These are phyloP conservation scores for Drosophila serrata DNA, from an alignment of 1,140 invertebrate genomes.

Conservation along the genomic window DNA sequence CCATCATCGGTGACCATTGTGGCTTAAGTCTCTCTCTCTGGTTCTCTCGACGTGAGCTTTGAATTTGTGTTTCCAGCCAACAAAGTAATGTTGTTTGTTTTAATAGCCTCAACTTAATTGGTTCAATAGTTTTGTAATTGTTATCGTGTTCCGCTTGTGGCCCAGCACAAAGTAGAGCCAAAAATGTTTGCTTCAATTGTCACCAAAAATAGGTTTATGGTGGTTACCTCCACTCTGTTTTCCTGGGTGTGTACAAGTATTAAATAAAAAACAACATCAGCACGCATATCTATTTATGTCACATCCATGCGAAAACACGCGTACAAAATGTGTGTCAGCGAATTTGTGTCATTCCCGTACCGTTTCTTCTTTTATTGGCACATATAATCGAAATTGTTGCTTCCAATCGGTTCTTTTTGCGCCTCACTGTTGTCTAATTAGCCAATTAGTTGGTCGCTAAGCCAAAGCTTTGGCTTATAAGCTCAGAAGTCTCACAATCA, in stretches of 20 bases:
- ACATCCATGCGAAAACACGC: conserved; percentile 25
- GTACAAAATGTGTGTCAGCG: conserved; percentile 19
- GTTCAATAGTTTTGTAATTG: conserved; percentile 81
- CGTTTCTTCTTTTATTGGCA: conserved; percentile 23
- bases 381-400: conserved; percentile 46
- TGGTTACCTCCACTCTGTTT: conserved; percentile 29
- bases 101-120: conserved; percentile 73
- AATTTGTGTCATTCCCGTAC: conserved; percentile 22
- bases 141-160: conserved; percentile 51
- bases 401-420: conserved; percentile 32
- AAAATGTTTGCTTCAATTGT: conserved; percentile 60
- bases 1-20: conserved; percentile 55
- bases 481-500: conserved; percentile 20
- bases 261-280: conserved; percentile 6
- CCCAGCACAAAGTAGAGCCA: conserved; percentile 21
- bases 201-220: conserved; percentile 74
- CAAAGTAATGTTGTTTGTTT: conserved; percentile 49
- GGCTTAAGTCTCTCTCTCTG: conserved; percentile 52
- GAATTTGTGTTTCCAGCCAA: conserved; percentile 26
- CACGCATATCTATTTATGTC: conserved; percentile 46
- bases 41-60: conserved; percentile 18
- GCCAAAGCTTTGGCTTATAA: conserved; percentile 42
- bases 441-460: conserved; percentile 56
- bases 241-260: conserved; percentile 38
- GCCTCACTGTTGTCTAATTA: conserved; percentile 55